Evolutionary conservation across 2,113 vertebrate genomes (phyloP).

Genomic region (Hydrochoerus hydrochaeris): DNA sequence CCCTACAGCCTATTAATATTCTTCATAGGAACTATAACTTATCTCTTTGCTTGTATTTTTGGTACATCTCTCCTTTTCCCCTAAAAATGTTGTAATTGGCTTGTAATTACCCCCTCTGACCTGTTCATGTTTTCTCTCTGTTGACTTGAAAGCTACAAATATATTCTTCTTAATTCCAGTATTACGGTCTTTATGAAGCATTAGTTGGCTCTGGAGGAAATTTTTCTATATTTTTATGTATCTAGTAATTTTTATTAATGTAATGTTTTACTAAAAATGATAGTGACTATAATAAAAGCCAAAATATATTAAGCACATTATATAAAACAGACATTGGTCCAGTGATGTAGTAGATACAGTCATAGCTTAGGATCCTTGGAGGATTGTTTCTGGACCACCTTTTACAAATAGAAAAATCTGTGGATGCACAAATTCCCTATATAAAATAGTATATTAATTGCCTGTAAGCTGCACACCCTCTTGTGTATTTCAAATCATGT

Average conservation of each 20-base stretch:
- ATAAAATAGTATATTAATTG: not conserved
- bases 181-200: not conserved
- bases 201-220: not conserved
- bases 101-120: not conserved
- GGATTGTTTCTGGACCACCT: not conserved
- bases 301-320: not conserved
- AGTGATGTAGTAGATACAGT: not conserved
- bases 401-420: not conserved
- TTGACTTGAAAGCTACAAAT: not conserved
- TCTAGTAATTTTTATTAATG: not conserved
- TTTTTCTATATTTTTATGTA: not conserved
- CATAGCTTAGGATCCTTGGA: not conserved
- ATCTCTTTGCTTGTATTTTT: not conserved
- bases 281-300: not conserved
- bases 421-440: not conserved
- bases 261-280: not conserved
- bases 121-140: not conserved
- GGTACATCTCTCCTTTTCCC: not conserved
- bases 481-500: not conserved
- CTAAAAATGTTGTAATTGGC: not conserved
- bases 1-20: not conserved
- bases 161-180: not conserved
- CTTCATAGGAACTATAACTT: not conserved
- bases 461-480: not conserved
- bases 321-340: not conserved